A percentile compares a stretch with the other conserved stretches of the same genome.
phyloP scores from a whole-genome alignment of 2,888 invertebrate species.

The Euproctis similis region DNA sequence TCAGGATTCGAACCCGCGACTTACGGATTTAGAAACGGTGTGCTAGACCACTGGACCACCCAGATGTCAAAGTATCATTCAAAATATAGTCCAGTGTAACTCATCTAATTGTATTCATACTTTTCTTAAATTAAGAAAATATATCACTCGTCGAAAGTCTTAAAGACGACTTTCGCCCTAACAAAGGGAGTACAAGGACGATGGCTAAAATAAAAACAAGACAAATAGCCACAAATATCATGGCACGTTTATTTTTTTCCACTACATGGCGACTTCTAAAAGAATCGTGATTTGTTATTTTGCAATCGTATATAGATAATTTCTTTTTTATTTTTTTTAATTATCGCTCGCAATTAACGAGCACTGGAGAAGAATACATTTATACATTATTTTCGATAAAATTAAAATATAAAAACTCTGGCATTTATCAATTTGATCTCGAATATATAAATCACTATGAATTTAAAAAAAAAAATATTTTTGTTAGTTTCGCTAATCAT shows the following conservation, averaged over 20 bases:
- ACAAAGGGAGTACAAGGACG: constrained; percentile 8
- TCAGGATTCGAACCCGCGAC: too few species aligned
- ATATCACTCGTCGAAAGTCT: too few species aligned
- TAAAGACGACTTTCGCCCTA: too few species aligned
- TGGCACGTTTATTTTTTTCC: constrained; percentile 78
- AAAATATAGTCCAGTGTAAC: too few species aligned
- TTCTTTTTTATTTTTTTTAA: constrained; percentile 64
- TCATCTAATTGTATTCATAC: too few species aligned
- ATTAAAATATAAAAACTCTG: constrained; percentile 75
- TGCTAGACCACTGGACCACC: too few species aligned
- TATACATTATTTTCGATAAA: constrained; percentile 67
- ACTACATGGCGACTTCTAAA: constrained; percentile 77
- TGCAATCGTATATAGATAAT: constrained; percentile 71
- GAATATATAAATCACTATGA: constrained; percentile 72
- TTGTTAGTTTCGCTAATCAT: constrained; percentile 65
- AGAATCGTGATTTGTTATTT: constrained; percentile 76
- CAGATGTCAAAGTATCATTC: too few species aligned
- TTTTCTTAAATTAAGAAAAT: too few species aligned
- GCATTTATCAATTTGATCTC: constrained; percentile 71
- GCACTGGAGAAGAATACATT: constrained; percentile 68
- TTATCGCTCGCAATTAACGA: constrained; percentile 62
- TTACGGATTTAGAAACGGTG: too few species aligned
- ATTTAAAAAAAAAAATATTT: constrained; percentile 66
- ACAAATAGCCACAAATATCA: constrained; percentile 72
- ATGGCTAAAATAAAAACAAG: constrained; percentile 40